Conservation (phyloP, 2,888 invertebrate species). For the Drosophila fungiperda region DNA sequence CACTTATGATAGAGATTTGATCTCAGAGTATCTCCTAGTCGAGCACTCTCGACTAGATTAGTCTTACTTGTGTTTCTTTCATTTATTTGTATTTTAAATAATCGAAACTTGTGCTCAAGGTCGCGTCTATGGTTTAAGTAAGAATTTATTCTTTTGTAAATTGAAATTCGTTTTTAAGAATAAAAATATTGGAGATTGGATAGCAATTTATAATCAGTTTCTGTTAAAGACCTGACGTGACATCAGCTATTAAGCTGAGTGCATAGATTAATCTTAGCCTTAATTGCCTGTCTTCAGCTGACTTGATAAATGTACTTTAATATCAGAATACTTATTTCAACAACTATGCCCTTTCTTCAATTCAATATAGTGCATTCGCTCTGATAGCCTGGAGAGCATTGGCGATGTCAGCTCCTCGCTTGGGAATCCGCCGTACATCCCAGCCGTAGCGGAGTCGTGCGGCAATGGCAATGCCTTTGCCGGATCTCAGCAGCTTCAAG, state of each 20-base stretch:
- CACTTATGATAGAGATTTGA: not conserved
- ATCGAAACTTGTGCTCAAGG: constrained; percentile 69
- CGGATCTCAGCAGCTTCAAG: constrained; percentile 75
- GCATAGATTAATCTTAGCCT: not conserved
- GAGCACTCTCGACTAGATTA: not conserved
- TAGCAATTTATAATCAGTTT: not conserved
- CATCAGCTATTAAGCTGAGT: not conserved
- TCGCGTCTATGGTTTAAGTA: constrained; percentile 60
- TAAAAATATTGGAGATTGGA: not conserved
- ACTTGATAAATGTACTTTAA: not conserved
- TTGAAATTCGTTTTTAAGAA: not conserved
- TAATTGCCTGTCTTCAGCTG: not conserved
- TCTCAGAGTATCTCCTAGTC: not conserved
- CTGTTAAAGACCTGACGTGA: not conserved
- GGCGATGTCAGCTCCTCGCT: constrained; percentile 86
- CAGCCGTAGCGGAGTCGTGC: constrained; percentile 81
- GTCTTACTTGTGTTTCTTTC: constrained; percentile 20
- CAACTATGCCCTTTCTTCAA: fast-evolving
- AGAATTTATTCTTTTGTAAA: not conserved
- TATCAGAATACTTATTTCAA: not conserved
- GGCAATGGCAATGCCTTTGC: constrained; percentile 75
- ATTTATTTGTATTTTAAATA: constrained; percentile 10
- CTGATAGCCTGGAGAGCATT: constrained; percentile 89
- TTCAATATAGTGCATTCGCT: constrained; percentile 85
- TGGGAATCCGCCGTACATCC: constrained; percentile 84